Conservation (phyloP, 2,797 vertebrate genomes). For the Pseudochirops corinnae region DNA sequence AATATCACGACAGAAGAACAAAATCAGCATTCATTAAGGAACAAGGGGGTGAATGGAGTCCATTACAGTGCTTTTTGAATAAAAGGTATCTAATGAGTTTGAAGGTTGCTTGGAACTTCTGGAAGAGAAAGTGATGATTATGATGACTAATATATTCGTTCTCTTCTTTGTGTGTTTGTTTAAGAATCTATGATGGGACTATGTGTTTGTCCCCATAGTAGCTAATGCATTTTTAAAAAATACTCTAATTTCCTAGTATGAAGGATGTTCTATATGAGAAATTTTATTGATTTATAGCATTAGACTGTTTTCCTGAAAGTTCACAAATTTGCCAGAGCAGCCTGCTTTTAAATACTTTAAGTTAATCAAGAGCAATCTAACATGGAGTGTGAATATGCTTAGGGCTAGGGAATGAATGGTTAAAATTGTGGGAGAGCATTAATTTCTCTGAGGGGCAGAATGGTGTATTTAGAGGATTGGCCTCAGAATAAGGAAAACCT, state of each 20-base stretch:
- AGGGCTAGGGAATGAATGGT: not conserved
- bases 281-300: not conserved
- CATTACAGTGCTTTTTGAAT: not conserved
- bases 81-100: constrained; percentile 43
- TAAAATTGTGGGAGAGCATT: constrained; percentile 24
- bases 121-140: constrained; percentile 25
- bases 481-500: not conserved
- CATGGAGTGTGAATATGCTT: not conserved
- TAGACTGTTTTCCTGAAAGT: not conserved
- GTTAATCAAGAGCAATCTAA: not conserved
- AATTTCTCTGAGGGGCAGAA: not conserved
- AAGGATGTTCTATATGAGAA: not conserved
- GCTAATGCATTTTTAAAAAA: not conserved
- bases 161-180: too few species aligned
- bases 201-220: constrained; percentile 18
- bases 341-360: not conserved
- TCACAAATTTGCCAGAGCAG: not conserved
- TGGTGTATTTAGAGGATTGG: not conserved
- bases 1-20: constrained; percentile 37
- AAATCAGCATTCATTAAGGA: constrained; percentile 51
- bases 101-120: constrained; percentile 29
- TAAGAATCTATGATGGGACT: not conserved
- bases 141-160: constrained; percentile 3
- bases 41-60: not conserved
- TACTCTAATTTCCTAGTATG: not conserved